Conservation (phyloP, 2,113 vertebrate genomes). For the Perccottus glenii region DNA sequence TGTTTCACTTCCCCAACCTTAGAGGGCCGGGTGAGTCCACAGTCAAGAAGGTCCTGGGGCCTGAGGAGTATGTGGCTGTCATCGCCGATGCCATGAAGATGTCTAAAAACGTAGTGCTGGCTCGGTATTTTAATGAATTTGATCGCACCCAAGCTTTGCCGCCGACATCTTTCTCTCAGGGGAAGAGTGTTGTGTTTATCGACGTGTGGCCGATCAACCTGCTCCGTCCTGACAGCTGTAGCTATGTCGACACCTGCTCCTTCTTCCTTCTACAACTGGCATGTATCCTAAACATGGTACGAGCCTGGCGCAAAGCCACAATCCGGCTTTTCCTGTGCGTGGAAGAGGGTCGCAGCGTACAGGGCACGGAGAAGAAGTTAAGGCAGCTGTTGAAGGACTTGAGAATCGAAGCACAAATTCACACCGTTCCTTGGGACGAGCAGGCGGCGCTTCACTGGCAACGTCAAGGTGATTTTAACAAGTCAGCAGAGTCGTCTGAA, state of each 20-base stretch:
- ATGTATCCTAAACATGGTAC: conserved; percentile 89
- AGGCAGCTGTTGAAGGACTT: conserved; percentile 86
- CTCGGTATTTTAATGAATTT: conserved; percentile 84
- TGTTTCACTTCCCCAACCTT: conserved; percentile 77
- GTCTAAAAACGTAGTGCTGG: conserved; percentile 88
- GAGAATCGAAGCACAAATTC: conserved; percentile 86
- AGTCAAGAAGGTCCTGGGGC: conserved; percentile 74
- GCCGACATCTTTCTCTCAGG: conserved; percentile 18
- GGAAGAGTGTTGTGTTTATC: conserved; percentile 73
- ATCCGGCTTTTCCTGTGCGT: conserved; percentile 90
- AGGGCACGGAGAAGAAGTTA: conserved; percentile 85
- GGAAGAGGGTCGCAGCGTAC: conserved; percentile 82
- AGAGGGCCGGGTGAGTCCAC: conserved; percentile 57
- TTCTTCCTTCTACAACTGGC: conserved; percentile 92
- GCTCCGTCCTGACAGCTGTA: conserved; percentile 86
- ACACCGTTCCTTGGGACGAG: conserved; percentile 85
- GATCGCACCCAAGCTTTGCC: conserved; percentile 73
- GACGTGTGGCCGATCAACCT: conserved; percentile 92
- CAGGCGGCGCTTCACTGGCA: conserved; percentile 90
- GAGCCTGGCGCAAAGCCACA: conserved; percentile 83
- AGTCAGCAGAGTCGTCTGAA: not conserved
- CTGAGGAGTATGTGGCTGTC: conserved; percentile 86
- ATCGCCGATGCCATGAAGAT: conserved; percentile 90
- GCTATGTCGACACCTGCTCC: conserved; percentile 90
- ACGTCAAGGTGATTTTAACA: conserved; percentile 52